Evolutionary conservation across 2,113 vertebrate genomes (phyloP).

Genomic region (Heptranchias perlo): DNA sequence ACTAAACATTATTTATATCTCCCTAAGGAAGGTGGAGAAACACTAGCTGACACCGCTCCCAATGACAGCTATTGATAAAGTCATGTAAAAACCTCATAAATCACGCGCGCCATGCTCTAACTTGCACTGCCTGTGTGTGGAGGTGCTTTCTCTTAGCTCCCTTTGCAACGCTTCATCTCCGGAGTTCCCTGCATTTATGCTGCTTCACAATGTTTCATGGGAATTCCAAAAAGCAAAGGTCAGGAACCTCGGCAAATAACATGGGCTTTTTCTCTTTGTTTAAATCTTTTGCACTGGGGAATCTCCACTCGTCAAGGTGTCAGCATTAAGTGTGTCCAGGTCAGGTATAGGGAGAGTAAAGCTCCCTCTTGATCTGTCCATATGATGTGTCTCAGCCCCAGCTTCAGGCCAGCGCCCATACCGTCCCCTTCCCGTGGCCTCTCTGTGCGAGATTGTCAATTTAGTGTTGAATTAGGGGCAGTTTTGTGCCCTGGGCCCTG

Average conservation of each 20-base stretch:
- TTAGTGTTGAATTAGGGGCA: background rate
- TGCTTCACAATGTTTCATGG: background rate
- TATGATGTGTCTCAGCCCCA: background rate
- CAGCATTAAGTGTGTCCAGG: background rate
- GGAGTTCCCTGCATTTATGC: background rate
- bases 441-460: background rate
- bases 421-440: background rate
- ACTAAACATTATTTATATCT: constrained; percentile 31
- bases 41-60: background rate
- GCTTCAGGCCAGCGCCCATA: background rate
- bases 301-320: background rate
- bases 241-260: background rate
- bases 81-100: constrained; percentile 26
- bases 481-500: background rate
- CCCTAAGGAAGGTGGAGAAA: constrained; percentile 26
- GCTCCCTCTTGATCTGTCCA: background rate
- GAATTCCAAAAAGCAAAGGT: background rate
- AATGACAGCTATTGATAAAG: constrained; percentile 34
- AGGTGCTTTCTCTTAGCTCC: background rate
- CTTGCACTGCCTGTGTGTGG: background rate
- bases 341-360: background rate
- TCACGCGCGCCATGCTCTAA: background rate
- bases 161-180: background rate
- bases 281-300: background rate
- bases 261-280: too few relatives aligned